These are phyloP conservation scores for Cremastobaeus sp. DNA, from an alignment of 2,888 invertebrate species.

Conservation along the genomic window DNA sequence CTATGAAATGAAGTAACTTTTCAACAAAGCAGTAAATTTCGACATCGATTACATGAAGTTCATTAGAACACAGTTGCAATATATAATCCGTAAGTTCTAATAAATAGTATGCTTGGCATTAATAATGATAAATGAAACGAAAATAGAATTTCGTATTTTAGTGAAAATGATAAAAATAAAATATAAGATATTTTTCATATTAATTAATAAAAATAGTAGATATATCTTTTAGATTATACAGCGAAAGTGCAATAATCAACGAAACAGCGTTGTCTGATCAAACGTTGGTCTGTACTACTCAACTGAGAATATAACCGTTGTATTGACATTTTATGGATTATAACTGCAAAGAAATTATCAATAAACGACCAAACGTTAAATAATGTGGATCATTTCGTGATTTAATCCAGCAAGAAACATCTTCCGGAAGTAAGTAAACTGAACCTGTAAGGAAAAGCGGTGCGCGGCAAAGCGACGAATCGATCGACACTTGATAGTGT, in stretches of 20 bases:
- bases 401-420: constrained; percentile 64
- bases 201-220: too few relatives aligned
- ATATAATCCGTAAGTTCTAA: too few relatives aligned
- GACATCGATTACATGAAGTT: background rate
- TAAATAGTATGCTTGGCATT: too few relatives aligned
- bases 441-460: constrained; percentile 50
- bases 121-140: too few relatives aligned
- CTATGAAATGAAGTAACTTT: constrained; percentile 14
- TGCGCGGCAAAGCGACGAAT: constrained; percentile 52
- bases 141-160: too few relatives aligned
- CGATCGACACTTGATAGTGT: constrained; percentile 56
- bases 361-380: constrained; percentile 22
- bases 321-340: constrained; percentile 23
- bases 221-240: too few relatives aligned
- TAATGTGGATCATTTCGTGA: constrained; percentile 45
- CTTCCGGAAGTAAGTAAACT: constrained; percentile 44
- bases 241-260: too few relatives aligned
- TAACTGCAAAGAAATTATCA: constrained; percentile 7
- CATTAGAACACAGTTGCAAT: background rate
- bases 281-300: too few relatives aligned
- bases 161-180: too few relatives aligned
- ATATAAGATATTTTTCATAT: too few relatives aligned
- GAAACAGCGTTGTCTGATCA: too few relatives aligned
- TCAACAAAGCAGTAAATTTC: constrained; percentile 4
- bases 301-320: constrained; percentile 3